Evolutionary conservation across 2,797 vertebrate species (phyloP), one percentile per base, ranked within the genome.

Genomic region (Amniataba percoides): DNA sequence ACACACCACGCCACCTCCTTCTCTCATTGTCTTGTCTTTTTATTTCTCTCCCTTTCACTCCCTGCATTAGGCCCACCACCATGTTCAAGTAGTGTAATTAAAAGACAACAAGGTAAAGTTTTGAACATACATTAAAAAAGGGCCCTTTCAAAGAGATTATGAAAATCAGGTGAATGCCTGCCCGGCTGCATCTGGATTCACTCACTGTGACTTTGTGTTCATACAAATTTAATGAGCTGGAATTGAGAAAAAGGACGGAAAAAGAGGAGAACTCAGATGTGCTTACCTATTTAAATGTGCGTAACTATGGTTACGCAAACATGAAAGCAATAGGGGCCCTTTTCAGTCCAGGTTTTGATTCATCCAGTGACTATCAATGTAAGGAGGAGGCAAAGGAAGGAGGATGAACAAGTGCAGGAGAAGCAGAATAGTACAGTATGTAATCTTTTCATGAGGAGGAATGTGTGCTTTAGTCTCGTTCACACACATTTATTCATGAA

Each of bases 271-370:
- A 90, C 87, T 91, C 82, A 77, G 89, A 93, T 91, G 87, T 78
- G 86, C 87, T 94, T 93, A 95, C 93, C 90, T 93, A 90, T 95
- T 94, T 88, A 91, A 93, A 93, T 87, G 85, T 89, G 85, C 51
- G 93, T 95, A 91, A 80, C 94, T 92, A 95, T 95, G 94, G 94
- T 93, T 92, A 94, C 94, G 46, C 90, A 93, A 93, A 95, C 93
- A 94, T 95, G 93, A 94, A 95, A 95, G 95, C 91, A 80, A 77
- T 49, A 72, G 74, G 61, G 78, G 82, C 81, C 87, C 89, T 87
- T 92, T 94, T 91, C 88, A 90, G 85, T 77, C 85, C 88, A 71
- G 79, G 77, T 87, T 91, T 84, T 87, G 82, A 93, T 93, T 92
- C 82, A 88, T 90, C 82, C 58, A 67, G 75, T 85, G 90, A 87